A percentile compares a stretch with the other conserved stretches of the same genome.
These are phyloP conservation scores for Amphimedon queenslandica DNA, from an alignment of 37 sponge, comb jelly and placozoan species.

Conservation along the genomic window DNA sequence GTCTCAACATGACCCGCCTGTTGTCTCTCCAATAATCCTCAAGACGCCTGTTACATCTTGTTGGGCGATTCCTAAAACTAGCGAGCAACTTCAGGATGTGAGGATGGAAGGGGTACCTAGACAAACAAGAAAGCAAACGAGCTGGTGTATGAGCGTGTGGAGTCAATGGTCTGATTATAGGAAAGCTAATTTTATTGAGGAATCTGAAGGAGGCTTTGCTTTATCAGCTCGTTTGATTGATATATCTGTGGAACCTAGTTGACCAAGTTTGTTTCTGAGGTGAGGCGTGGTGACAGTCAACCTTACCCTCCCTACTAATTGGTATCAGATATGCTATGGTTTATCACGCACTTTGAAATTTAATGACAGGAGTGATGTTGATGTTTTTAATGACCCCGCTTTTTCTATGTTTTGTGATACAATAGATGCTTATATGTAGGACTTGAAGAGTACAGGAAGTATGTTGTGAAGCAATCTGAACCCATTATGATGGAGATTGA, in stretches of 20 bases:
- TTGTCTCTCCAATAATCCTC: too few species aligned
- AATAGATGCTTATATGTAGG: slow-evolving; percentile 20
- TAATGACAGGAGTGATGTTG: neutral
- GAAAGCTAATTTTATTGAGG: too few species aligned
- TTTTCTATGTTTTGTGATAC: slow-evolving; percentile 1
- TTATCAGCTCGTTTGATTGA: too few species aligned
- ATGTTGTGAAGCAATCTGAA: slow-evolving; percentile 1
- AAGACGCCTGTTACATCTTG: too few species aligned
- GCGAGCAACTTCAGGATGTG: too few species aligned
- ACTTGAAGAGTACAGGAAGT: slow-evolving; percentile 9
- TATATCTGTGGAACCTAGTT: slow-evolving; percentile 13
- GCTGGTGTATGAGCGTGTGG: too few species aligned
- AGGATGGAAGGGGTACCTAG: too few species aligned
- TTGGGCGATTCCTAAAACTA: too few species aligned
- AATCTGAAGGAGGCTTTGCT: too few species aligned
- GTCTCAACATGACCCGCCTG: too few species aligned
- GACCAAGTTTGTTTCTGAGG: slow-evolving; percentile 8
- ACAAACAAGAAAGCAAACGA: too few species aligned
- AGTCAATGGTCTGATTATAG: too few species aligned
- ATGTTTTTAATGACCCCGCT: slow-evolving; percentile 7
- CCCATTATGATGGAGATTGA: slow-evolving; percentile 17
- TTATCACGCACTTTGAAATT: neutral
- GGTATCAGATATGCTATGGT: slow-evolving; percentile 18
- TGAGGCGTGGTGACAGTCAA: neutral
- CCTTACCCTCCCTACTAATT: slow-evolving; percentile 16